Percentiles rank a stretch among this genome's conserved stretches.
These are phyloP conservation scores for Peromyscus leucopus DNA, from an alignment of 2,113 vertebrate species.

Conservation along the genomic window DNA sequence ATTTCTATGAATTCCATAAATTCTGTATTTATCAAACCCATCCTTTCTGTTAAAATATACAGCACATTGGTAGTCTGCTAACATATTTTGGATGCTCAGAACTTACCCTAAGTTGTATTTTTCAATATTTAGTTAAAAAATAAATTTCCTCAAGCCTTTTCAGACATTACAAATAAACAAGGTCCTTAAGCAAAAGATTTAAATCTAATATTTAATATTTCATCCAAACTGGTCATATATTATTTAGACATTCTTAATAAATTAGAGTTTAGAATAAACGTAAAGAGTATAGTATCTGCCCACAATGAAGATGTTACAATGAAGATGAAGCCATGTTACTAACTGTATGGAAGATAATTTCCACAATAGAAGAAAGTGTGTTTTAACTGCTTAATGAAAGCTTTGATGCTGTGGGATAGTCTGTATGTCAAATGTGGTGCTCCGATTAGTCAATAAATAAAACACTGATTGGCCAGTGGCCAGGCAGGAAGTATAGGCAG, in stretches of 20 bases:
- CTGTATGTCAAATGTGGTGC: too few relatives aligned
- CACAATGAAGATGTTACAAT: background rate
- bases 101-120: conserved; percentile 21
- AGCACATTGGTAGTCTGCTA: background rate
- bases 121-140: background rate
- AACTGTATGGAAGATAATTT: background rate
- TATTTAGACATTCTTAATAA: conserved; percentile 11
- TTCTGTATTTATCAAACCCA: background rate
- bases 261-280: background rate
- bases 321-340: background rate
- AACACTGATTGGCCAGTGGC: too few relatives aligned
- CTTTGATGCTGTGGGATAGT: background rate
- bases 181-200: background rate
- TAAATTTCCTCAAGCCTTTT: background rate
- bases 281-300: background rate
- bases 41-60: background rate
- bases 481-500: too few relatives aligned
- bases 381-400: background rate
- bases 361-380: background rate
- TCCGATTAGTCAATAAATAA: too few relatives aligned
- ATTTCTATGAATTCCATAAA: conserved; percentile 5
- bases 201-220: background rate
- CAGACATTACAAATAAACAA: background rate
- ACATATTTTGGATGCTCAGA: background rate
- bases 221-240: background rate